A percentile compares a stretch with the other conserved stretches of the same genome.
Evolutionary conservation across 2,797 vertebrate species (phyloP).

Genomic region (Agapornis canus): DNA sequence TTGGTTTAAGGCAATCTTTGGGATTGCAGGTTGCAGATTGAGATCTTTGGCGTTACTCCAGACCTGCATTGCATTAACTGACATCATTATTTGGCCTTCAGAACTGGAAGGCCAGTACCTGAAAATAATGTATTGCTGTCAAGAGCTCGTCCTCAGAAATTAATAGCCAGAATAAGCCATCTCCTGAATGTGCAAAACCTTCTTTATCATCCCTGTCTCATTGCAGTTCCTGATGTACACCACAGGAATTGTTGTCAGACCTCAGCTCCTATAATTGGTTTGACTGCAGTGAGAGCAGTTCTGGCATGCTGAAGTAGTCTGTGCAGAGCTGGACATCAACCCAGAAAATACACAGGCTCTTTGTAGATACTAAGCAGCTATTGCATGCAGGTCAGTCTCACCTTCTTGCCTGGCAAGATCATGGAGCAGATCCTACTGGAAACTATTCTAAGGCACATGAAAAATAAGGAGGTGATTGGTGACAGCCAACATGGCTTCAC

Average conservation of each 20-base stretch:
- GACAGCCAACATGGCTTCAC: neutral
- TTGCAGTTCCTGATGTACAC: neutral
- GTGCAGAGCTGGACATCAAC: neutral
- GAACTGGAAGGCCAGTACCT: neutral
- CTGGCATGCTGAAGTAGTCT: neutral
- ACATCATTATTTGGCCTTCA: constrained; percentile 1
- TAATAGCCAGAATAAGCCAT: neutral
- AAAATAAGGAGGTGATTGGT: neutral
- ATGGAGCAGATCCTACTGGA: neutral
- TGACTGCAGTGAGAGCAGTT: neutral
- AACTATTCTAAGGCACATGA: neutral
- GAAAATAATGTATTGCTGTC: neutral
- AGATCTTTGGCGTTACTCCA: constrained; percentile 23
- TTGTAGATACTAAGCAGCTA: neutral
- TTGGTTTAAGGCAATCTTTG: neutral
- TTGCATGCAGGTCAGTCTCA: neutral
- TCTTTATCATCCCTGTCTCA: neutral
- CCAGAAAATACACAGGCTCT: neutral
- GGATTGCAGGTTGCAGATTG: constrained; percentile 8
- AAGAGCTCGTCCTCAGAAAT: neutral
- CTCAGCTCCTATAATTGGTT: neutral
- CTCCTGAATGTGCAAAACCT: neutral
- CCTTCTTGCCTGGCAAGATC: neutral
- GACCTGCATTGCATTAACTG: neutral
- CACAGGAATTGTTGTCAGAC: neutral